Evolutionary conservation across 2,888 invertebrate species (phyloP), one percentile per base, ranked within the genome.

Genomic region (Odiellus spinosus): DNA sequence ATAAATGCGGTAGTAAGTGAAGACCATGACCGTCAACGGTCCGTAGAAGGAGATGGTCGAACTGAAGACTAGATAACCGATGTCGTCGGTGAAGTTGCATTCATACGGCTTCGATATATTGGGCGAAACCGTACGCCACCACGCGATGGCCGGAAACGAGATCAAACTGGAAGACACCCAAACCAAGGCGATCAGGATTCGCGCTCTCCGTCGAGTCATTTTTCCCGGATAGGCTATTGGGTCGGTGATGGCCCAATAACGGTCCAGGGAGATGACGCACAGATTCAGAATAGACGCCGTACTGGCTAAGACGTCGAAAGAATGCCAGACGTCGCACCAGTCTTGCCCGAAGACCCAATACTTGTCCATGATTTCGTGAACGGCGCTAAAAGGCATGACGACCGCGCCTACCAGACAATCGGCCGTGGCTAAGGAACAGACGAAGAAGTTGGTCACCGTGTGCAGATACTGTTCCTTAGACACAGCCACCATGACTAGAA

Each of bases 211-310:
- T 38, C 83, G 78, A 20, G 87, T 90, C 87, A 98, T 95, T 53
- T 82, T 74, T 71, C 83, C 85, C 2, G 95, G 91, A 68, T 98
- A 98, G 42, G 87, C 86, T 56, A 98, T 91, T 0, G 98, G 96
- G 68, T 96, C 93, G 12, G 91, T 93, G 53, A 96, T 96, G 40
- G 96, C 96, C 93, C 95, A 93, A 67, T 96, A 98, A 15, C 93
- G 77, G 65, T 95, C 95, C 59, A 95, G 66, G 1, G 90, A 88
- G 60, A 95, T 98, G 26, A 96, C 91, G 68, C 96, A 96, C 46
- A 98, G 71, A 68, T 96, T 96, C 44, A 96, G 73, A 59, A 98
- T 98, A 11, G 93, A 93, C 4, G 95, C 95, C 0, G 98, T 96
- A 59, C 90, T 90, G 59, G 93, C 95, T 2, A 96, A 74, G 2